Base-by-base conservation (phyloP, 2,888 invertebrate genomes). In the Cotesia congregata region DNA sequence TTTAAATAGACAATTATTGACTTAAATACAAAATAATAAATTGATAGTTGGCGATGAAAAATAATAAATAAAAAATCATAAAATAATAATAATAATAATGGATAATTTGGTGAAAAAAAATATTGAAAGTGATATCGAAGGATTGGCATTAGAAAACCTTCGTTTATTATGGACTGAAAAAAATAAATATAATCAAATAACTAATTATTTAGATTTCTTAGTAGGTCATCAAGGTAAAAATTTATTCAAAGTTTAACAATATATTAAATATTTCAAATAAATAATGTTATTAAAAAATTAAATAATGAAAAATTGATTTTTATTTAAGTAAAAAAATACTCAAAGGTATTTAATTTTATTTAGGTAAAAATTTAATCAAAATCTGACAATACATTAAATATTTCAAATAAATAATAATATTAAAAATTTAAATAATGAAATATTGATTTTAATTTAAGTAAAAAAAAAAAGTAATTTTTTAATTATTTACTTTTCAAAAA, bases 191-290 rank as follows among this genome's bases (percentile, higher is more conserved):
- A 81, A 30, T 3, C 3, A 89, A 30, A 88, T 91, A 77, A 86
- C 88, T 1, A 90, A 91, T 72, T 92, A 91, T 82, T 83, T 92
- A 70, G 85, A 88, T 80, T 91, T 90, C 83, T 84, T 92, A 38
- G 90, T 90, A 20, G 88, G 89, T 20, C 88, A 91, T 85, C 91
- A 91, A 91, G 92, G 92, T 92, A 82, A 85, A 83, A 30, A 30
- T 30, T 30, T 30, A 30, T 3, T 30, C 30, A 30, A 30, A 30
- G 30, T 3, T 3, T 30, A 0, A 3, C 30, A 30, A 30, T 30
- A 30, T 3, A 30, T 30, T 1, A 20, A 20, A 20, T 20, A 20
- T 20, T 20, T 20, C 20, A 20, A 20, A 20, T 30, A 30, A 30
- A 30, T 30, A 30, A 30, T 30, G 0, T 30, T 30, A 30, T 30